Base-by-base conservation (phyloP, 2,797 vertebrate genomes). In the Tenualosa ilisha region DNA sequence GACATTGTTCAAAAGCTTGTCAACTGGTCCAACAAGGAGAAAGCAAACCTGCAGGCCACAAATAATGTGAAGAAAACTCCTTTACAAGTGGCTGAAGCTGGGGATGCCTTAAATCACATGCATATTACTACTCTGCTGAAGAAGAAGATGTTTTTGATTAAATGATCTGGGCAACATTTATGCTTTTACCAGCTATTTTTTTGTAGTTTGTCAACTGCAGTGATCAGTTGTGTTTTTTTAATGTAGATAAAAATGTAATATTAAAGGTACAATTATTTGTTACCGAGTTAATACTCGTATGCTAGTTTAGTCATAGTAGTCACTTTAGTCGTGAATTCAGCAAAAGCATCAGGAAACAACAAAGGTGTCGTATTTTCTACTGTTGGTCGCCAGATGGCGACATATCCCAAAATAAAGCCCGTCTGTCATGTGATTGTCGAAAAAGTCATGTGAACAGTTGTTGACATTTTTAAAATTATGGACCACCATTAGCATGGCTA, bases 131-230 rank as follows among this genome's bases (percentile, higher is more conserved):
- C 86, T 3, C 87, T 96, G 84, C 88, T 97, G 79, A 96, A 94
- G 90, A 97, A 90, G 89, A 97, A 96, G 91, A 95, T 97, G 96
- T 87, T 96, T 79, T 89, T 97, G 40, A 92, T 93, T 22, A 97
- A 94, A 91, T 96, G 72, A 65, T 40, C 15, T 75, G 15, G 31
- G 31, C 17, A 81, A 46, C 17, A 13, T 37, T 6, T 43, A 46
- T 79, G 37, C 40, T 22, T 37, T 5, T 17, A 53, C 40, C 0
- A 26, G 9, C n/a, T 51, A n/a, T 12, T 31, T 17, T 17, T 82
- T 12, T 83, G 31, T 40, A 31, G n/a, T 83, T n/a, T 11, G n/a
- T 50, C 3, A 24, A 12, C 15, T 61, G 17, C n/a, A 24, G 61
- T 20, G 5, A 20, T 54, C 13, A 54, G 20, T 17, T 54, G 53